Evolutionary conservation across 2,888 invertebrate species (phyloP).

Genomic region (Chymomyza amoena): DNA sequence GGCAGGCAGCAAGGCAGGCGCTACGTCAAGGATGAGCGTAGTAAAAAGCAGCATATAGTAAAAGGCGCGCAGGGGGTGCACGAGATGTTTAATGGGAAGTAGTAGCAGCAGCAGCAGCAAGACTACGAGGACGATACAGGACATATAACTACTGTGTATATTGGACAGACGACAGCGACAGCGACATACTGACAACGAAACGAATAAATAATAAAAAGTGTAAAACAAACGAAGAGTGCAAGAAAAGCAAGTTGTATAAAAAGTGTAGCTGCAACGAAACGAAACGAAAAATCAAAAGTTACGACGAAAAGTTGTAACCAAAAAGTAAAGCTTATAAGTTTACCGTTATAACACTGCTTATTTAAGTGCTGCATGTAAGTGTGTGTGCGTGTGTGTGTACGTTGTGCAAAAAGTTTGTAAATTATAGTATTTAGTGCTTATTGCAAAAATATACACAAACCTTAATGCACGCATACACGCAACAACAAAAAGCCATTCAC

Average conservation of each 20-base stretch:
- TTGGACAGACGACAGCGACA: background rate
- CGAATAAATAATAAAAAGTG: background rate
- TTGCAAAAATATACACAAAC: slow-evolving; percentile 28
- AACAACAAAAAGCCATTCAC: slow-evolving; percentile 45
- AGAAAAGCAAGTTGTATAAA: background rate
- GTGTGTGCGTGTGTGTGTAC: too few relatives aligned
- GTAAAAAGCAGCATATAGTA: slow-evolving; percentile 20
- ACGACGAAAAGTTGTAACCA: background rate
- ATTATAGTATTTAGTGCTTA: background rate
- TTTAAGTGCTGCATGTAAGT: too few relatives aligned
- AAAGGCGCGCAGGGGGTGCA: slow-evolving; percentile 31
- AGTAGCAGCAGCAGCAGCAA: background rate
- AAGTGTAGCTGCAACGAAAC: too few relatives aligned
- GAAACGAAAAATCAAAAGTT: too few relatives aligned
- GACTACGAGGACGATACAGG: background rate
- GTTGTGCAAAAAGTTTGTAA: background rate
- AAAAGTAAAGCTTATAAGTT: background rate
- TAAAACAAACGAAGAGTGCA: background rate
- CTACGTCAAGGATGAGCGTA: background rate
- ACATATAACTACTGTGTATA: background rate
- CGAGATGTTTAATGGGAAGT: background rate
- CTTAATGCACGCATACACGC: slow-evolving; percentile 20
- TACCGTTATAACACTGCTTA: too few relatives aligned
- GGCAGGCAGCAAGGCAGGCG: background rate
- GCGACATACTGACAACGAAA: background rate